Base-by-base conservation (phyloP, 2,888 invertebrate genomes). In the Cheiracanthium punctorium region DNA sequence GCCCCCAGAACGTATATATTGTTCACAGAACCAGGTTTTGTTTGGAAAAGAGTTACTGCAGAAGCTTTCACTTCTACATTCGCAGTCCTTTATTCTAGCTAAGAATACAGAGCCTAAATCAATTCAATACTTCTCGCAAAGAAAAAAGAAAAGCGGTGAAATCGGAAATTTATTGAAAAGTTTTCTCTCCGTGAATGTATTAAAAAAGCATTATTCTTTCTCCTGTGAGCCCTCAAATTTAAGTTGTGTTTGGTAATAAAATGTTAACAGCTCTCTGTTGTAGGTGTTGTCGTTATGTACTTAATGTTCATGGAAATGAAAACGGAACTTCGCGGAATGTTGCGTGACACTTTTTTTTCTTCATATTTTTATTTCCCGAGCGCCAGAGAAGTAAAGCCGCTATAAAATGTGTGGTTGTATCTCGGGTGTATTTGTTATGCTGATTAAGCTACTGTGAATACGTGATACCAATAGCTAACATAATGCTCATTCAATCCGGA, bases 241-340 rank as follows among this genome's bases (percentile, higher is more conserved):
- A 48, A 48, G 48, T 5, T 7, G 4, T 58, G 33, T 76, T 43
- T 64, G 58, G 73, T 52, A 77, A 77, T 73, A 73, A 84, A 77
- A 84, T 77, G 71, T 84, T 84, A 84, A 77, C 76, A 77, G 72
- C 77, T 76, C 77, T 76, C 67, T 48, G 67, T 71, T 32, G 48
- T 81, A 81, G 81, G 81, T 81, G 81, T 81, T 81, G 81, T 82
- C 82, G 77, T 84, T 29, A 52, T 77, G 72, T 64, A 72, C 72
- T 84, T 84, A 84, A 77, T 84, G 82, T 65, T 84, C 77, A 84
- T 84, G 82, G 77, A 84, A 84, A 84, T 84, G 77, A 77, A n/a
- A 84, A 71, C 82, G 76, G 77, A 79, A 77, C 82, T 73, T 73
- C 48, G 33, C n/a, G 52, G 67, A 84, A 84, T 84, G 82, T 84